phyloP scores from a whole-genome alignment of 37 sponge, comb jelly and placozoan species.

The Corticium candelabrum region DNA sequence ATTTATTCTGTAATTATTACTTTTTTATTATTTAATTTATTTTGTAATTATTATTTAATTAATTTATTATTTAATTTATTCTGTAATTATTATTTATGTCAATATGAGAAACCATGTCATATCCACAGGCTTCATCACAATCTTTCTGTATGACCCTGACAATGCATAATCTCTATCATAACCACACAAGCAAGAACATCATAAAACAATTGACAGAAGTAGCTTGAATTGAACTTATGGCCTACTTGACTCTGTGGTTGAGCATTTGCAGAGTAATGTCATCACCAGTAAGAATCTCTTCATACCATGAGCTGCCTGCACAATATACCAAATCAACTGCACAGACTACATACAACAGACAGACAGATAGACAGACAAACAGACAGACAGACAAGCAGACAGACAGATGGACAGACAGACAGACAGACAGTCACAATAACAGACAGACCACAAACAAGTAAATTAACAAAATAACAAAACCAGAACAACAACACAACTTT shows the following conservation, averaged over 20 bases:
- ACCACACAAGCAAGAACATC: background rate
- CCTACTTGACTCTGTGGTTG: conserved; percentile 49
- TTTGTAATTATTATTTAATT: no score
- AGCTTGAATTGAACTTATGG: background rate
- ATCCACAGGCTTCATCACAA: conserved; percentile 51
- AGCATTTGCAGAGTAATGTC: conserved; percentile 34
- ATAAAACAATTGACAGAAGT: no score
- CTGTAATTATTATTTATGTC: background rate
- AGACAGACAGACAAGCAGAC: no score
- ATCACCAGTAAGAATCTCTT: conserved; percentile 36
- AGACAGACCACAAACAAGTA: no score
- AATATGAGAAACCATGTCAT: conserved; percentile 42
- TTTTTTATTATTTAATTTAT: no score
- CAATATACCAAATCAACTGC: conserved; percentile 20
- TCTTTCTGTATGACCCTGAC: conserved; percentile 45
- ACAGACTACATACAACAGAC: no score
- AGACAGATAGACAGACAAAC: no score
- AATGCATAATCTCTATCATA: conserved; percentile 55
- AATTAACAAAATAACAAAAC: background rate
- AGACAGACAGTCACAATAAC: no score
- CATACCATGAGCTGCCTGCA: no score
- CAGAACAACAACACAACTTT: background rate
- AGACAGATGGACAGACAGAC: no score
- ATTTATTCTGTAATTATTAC: no score
- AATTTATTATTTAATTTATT: no score